Percentiles rank a stretch among this genome's conserved stretches.
Evolutionary conservation across 2,888 invertebrate genomes (phyloP).

Genomic region (Platerodrilus igneus): DNA sequence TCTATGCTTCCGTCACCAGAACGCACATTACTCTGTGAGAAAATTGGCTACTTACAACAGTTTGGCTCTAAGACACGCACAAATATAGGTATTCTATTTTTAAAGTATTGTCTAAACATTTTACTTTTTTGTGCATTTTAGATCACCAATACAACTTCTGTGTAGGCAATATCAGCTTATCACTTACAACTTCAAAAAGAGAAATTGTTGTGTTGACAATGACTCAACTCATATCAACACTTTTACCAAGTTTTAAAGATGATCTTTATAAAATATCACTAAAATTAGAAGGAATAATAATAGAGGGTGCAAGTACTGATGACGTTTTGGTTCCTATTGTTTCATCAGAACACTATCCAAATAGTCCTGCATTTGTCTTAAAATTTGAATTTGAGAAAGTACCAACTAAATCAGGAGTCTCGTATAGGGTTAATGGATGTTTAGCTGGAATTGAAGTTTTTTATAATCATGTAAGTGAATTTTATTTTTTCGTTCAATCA

Average conservation of each 20-base stretch:
- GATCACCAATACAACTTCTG: conserved; percentile 75
- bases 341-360: conserved; percentile 58
- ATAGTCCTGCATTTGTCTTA: conserved; percentile 65
- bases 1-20: conserved; percentile 46
- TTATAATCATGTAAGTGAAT: conserved; percentile 66
- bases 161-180: conserved; percentile 66
- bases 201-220: conserved; percentile 69
- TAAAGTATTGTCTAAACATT: background rate
- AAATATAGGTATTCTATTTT: conserved; percentile 30
- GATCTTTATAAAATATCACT: conserved; percentile 33
- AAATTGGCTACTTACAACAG: conserved; percentile 39
- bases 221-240: conserved; percentile 56
- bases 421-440: conserved; percentile 62
- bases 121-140: conserved; percentile 39
- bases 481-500: conserved; percentile 7
- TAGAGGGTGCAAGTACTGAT: conserved; percentile 69
- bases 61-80: conserved; percentile 26
- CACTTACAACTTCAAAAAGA: conserved; percentile 58
- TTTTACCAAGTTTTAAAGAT: conserved; percentile 38
- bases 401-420: conserved; percentile 60
- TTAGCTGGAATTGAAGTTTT: conserved; percentile 72
- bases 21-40: conserved; percentile 42
- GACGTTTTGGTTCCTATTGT: conserved; percentile 68
- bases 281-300: conserved; percentile 66
- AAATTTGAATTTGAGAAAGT: conserved; percentile 71